Conservation (phyloP, 2,797 vertebrate species). For the Trematocara caparti region DNA sequence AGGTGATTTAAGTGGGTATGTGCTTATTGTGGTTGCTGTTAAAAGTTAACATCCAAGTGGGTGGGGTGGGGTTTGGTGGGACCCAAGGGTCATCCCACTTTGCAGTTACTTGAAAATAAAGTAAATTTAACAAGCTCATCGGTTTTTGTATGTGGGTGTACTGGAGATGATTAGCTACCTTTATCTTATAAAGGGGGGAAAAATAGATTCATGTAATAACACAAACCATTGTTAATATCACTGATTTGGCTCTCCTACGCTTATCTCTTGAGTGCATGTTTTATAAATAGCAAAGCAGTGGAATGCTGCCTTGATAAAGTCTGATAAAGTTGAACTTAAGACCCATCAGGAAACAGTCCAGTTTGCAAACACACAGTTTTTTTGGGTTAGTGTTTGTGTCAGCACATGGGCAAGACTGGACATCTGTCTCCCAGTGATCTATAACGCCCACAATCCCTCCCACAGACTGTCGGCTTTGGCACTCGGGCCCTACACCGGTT, state of each 20-base stretch:
- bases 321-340: slow-evolving; percentile 53
- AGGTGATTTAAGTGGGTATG: background rate
- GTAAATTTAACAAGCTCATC: background rate
- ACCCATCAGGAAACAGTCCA: slow-evolving; percentile 45
- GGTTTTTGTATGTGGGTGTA: background rate
- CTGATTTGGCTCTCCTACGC: background rate
- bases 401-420: slow-evolving; percentile 58
- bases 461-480: slow-evolving; percentile 67
- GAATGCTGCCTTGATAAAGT: slow-evolving; percentile 14
- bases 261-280: background rate
- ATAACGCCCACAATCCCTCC: slow-evolving; percentile 62
- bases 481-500: slow-evolving; percentile 47
- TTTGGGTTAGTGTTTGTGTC: slow-evolving; percentile 49
- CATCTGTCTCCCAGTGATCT: slow-evolving; percentile 68
- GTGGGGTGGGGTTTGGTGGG: background rate
- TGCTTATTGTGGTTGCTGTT: background rate
- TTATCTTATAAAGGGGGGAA: background rate
- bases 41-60: background rate
- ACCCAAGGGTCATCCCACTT: background rate
- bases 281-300: slow-evolving; percentile 36
- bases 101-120: background rate
- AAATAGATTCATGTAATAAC: background rate
- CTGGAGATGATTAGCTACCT: background rate
- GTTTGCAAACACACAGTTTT: slow-evolving; percentile 55
- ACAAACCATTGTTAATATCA: background rate